Conservation (phyloP, 2,113 vertebrate species). For the Sciurus niger region DNA sequence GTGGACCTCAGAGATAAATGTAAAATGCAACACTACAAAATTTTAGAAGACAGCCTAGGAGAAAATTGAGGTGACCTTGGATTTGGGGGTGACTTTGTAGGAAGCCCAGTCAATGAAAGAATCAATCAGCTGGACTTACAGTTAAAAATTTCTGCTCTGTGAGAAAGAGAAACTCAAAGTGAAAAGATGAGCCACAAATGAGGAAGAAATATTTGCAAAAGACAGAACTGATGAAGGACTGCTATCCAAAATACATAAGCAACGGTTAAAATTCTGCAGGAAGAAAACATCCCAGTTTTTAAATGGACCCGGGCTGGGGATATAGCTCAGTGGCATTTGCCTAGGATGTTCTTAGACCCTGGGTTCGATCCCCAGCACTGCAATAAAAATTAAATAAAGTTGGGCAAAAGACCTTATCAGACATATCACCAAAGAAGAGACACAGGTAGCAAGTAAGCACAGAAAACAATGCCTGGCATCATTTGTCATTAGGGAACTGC, state of each 20-base stretch:
- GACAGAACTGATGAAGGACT: neutral
- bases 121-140: neutral
- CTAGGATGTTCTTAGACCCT: accelerated
- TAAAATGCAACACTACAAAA: neutral
- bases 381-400: neutral
- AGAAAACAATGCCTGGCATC: neutral
- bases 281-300: neutral
- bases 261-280: neutral
- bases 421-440: neutral
- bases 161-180: neutral
- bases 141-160: neutral
- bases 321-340: neutral
- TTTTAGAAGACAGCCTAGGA: neutral
- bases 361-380: neutral
- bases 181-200: neutral
- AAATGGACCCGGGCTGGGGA: neutral
- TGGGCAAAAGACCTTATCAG: neutral
- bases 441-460: neutral
- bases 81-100: neutral
- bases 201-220: neutral
- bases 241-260: neutral
- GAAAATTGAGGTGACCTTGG: neutral
- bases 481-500: neutral
- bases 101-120: neutral
- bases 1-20: neutral